phyloP scores from a whole-genome alignment of 2,888 invertebrate genomes.

The Drosophila emarginata region DNA sequence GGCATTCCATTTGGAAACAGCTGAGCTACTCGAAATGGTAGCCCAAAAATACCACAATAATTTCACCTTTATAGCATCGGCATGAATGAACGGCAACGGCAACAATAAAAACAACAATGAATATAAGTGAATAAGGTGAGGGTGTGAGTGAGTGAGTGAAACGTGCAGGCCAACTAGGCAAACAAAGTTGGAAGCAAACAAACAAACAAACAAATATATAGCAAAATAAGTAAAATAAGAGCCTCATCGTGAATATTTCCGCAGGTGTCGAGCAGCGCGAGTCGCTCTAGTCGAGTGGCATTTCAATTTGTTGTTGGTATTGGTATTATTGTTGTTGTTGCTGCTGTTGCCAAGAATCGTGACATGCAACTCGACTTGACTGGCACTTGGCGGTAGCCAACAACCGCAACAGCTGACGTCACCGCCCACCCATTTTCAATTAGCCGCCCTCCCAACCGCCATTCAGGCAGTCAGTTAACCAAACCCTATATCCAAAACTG shows the following conservation, averaged over 20 bases:
- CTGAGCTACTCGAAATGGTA: conserved; percentile 9
- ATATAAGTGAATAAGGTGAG: neutral
- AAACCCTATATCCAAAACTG: conserved; percentile 26
- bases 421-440: conserved; percentile 43
- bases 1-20: conserved; percentile 12
- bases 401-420: conserved; percentile 57
- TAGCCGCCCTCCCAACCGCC: neutral
- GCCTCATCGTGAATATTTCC: conserved; percentile 66
- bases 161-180: conserved; percentile 38
- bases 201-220: conserved; percentile 19
- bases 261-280: conserved; percentile 60
- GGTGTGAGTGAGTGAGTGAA: conserved; percentile 26
- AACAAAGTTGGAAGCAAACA: conserved; percentile 36
- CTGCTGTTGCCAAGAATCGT: conserved; percentile 66
- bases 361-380: conserved; percentile 71
- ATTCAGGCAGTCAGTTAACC: conserved; percentile 10
- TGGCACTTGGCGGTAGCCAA: conserved; percentile 58
- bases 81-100: neutral
- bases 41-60: conserved; percentile 13
- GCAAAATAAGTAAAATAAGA: conserved; percentile 21
- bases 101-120: neutral
- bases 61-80: conserved; percentile 10
- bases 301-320: conserved; percentile 63
- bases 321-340: conserved; percentile 31
- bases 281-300: conserved; percentile 62